Base-by-base conservation (phyloP, 2,797 vertebrate genomes). In the Megalops cyprinoides region DNA sequence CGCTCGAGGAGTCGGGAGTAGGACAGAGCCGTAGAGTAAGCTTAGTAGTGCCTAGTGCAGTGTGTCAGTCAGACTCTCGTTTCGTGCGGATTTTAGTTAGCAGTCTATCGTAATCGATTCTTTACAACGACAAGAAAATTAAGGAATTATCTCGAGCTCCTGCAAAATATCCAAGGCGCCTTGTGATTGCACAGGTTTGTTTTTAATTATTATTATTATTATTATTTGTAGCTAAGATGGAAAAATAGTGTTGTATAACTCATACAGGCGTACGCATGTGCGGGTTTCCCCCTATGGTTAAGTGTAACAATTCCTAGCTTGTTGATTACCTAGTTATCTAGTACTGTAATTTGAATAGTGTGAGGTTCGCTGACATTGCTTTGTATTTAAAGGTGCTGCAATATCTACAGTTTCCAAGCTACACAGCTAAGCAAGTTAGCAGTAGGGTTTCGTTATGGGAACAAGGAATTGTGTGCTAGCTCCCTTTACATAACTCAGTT, bases 161-260 rank as follows among this genome's bases (percentile, higher is more conserved):
- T 2, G n/a, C 51, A 7, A 42, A 51, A 51, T 37, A 39, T 10
- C 18, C 10, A 23, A 9, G 44, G 82, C 80, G 69, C 51, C 2
- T 1, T 0, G 8, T 9, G 0, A 34, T 82, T 0, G 0, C 1
- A 12, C 88, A 92, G 94, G 92, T 94, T 60, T 75, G 93, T 87
- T 20, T 3, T 83, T 80, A 74, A 20, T n/a, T n/a, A 42, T 23
- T 12, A 44, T 20, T 3, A 83, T 80, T 74, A 20, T n/a, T n/a
- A 42, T 23, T 12, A 44, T 10, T 76, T 82, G 4, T 1, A 65
- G 76, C 42, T 1, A 12, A 7, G 78, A 49, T 20, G 5, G 6
- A 80, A 85, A 85, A 89, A 89, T 88, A 79, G 85, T 82, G 51
- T 94, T 94, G 91, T 90, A 82, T 94, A 93, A 83, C 93, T 83